A percentile compares a stretch with the other conserved stretches of the same genome.
Conservation (phyloP, 2,888 invertebrate genomes). For the Mesochorus sp. region DNA sequence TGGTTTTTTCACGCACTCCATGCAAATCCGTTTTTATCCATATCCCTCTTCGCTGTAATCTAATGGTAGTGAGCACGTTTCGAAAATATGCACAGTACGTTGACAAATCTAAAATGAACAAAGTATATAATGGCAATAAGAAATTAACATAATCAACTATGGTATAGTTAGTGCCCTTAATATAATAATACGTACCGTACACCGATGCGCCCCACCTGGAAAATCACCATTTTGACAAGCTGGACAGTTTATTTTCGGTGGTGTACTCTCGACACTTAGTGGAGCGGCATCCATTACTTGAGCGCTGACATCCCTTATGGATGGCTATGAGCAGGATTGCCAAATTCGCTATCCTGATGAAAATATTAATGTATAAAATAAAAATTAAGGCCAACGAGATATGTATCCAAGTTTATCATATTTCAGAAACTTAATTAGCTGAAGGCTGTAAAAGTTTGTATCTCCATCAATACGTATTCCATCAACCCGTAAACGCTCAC, state of each 20-base stretch:
- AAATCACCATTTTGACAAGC: constrained; percentile 21
- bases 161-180: background rate
- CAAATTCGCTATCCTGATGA: background rate
- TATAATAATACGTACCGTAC: constrained; percentile 26
- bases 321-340: constrained; percentile 5
- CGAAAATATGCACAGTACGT: constrained; percentile 35
- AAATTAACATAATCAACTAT: background rate
- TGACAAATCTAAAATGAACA: constrained; percentile 17
- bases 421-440: constrained; percentile 2
- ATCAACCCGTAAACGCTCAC: too few species aligned
- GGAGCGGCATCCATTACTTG: background rate
- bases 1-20: constrained; percentile 17
- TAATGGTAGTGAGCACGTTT: constrained; percentile 19
- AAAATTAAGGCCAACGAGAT: background rate
- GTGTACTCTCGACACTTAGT: background rate
- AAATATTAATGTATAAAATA: background rate
- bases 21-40: constrained; percentile 34
- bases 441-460: background rate
- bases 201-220: constrained; percentile 27
- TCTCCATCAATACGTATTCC: background rate
- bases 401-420: constrained; percentile 1
- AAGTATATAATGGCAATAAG: constrained; percentile 8
- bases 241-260: constrained; percentile 14
- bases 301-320: background rate
- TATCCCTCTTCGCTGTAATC: constrained; percentile 25